Percentiles rank a stretch among this genome's conserved stretches.
Conservation (phyloP, 2,113 vertebrate species). For the Rana temporaria region DNA sequence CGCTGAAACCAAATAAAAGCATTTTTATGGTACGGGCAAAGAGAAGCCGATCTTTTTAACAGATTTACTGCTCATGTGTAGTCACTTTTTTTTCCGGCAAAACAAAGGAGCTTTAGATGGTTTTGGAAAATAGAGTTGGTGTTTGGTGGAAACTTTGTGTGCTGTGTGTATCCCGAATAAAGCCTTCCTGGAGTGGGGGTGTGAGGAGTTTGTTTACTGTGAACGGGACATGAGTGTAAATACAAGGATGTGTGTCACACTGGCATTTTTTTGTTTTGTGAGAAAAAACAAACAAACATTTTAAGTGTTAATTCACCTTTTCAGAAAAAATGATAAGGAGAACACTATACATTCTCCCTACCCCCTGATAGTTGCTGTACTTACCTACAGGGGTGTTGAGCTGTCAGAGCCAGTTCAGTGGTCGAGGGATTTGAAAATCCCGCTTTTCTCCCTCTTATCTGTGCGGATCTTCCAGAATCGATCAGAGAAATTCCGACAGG, state of each 20-base stretch:
- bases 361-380: no score
- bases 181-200: no score
- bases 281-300: no score
- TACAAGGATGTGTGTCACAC: background rate
- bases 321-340: no score
- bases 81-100: background rate
- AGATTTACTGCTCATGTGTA: conserved; percentile 19
- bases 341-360: no score
- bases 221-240: background rate
- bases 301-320: no score
- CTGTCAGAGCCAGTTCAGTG: no score
- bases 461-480: no score
- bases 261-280: background rate
- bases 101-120: conserved; percentile 29
- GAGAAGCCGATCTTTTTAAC: background rate
- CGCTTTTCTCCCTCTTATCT: no score
- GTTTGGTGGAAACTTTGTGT: conserved; percentile 26
- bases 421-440: no score
- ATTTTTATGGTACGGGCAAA: conserved; percentile 14
- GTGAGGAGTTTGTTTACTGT: background rate
- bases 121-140: conserved; percentile 10
- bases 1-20: conserved; percentile 33
- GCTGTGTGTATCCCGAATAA: conserved; percentile 17
- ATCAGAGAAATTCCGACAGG: no score
- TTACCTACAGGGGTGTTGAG: no score